Conservation (phyloP, 2,797 vertebrate genomes). For the Sebastolobus alascanus region DNA sequence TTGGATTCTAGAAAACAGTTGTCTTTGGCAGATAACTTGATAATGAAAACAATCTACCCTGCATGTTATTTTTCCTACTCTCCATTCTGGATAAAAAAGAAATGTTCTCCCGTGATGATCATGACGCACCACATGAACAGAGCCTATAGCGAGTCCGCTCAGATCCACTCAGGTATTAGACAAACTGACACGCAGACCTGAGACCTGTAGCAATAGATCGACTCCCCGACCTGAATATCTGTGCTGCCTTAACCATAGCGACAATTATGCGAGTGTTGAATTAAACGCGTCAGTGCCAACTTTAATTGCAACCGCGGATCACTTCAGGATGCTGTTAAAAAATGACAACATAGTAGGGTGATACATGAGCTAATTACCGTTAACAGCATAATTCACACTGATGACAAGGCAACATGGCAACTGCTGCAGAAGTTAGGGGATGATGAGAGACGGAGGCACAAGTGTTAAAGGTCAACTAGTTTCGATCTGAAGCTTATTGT, state of each 20-base stretch:
- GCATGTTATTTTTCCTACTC: no score
- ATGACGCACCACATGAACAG: no score
- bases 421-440: not conserved
- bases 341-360: not conserved
- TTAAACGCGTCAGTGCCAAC: slow-evolving; percentile 10
- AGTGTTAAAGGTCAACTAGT: slow-evolving; percentile 2
- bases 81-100: no score
- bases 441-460: not conserved
- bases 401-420: not conserved
- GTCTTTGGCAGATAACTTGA: not conserved
- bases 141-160: not conserved
- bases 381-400: slow-evolving; percentile 11
- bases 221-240: not conserved
- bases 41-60: not conserved
- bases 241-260: not conserved
- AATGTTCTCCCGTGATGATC: no score
- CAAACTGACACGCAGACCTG: not conserved
- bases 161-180: not conserved
- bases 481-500: slow-evolving; percentile 9
- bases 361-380: slow-evolving; percentile 28
- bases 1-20: not conserved
- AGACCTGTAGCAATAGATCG: not conserved
- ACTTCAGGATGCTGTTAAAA: not conserved
- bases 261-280: not conserved
- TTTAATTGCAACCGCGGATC: slow-evolving; percentile 3